These are phyloP conservation scores for Melangyna quadrimaculata DNA, from an alignment of 2,888 invertebrate species.

Conservation along the genomic window DNA sequence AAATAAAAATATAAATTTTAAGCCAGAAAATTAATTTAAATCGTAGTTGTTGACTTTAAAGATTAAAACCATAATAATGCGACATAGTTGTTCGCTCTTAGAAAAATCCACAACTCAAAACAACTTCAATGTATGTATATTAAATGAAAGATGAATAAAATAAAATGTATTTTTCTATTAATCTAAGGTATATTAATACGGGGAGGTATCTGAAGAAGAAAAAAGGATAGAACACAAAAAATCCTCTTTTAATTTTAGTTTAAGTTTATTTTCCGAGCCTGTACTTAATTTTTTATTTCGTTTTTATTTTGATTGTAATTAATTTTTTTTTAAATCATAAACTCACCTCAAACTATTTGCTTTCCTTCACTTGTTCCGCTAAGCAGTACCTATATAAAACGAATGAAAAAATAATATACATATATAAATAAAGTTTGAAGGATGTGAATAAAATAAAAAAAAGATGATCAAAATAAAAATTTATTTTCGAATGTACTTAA, in stretches of 20 bases:
- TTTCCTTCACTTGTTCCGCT: constrained; percentile 54
- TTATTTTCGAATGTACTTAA: constrained; percentile 70
- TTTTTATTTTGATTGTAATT: neutral
- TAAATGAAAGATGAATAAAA: constrained; percentile 68
- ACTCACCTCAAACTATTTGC: constrained; percentile 38
- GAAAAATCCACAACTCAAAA: constrained; percentile 27
- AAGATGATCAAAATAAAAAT: constrained; percentile 37
- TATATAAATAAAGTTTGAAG: constrained; percentile 40
- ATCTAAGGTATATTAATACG: constrained; percentile 58
- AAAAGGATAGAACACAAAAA: constrained; percentile 4
- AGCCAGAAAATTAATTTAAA: constrained; percentile 37
- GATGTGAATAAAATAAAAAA: constrained; percentile 42
- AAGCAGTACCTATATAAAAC: constrained; percentile 61
- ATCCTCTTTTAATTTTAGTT: constrained; percentile 31
- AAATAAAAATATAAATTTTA: constrained; percentile 40
- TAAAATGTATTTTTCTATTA: constrained; percentile 71
- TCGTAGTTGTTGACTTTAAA: constrained; percentile 67
- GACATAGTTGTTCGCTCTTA: constrained; percentile 62
- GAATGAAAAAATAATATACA: constrained; percentile 5
- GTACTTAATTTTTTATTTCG: constrained; percentile 39
- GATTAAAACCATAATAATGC: constrained; percentile 39
- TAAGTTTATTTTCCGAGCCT: constrained; percentile 34
- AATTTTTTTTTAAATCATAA: constrained; percentile 27
- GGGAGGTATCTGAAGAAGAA: constrained; percentile 54
- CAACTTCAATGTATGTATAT: constrained; percentile 60